Base-by-base conservation (phyloP, 2,888 invertebrate species). In the Drosophila glabriapex region DNA sequence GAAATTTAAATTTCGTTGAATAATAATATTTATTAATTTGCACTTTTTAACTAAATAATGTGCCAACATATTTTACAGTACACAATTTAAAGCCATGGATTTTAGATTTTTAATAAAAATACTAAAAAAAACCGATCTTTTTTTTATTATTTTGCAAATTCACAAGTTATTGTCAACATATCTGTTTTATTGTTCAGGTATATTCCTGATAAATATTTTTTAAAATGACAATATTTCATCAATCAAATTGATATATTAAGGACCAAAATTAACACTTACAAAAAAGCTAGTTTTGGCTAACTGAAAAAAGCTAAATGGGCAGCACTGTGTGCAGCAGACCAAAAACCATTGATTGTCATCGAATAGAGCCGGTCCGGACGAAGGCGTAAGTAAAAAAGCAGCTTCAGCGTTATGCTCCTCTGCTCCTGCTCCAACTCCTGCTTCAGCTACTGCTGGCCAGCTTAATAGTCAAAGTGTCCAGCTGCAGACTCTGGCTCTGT, bases 321-420 rank as follows among this genome's bases (percentile, higher is more conserved):
- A 58, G 4, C 58, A 58, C 41, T 68, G 59, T 89, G 87, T 91
- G 89, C 92, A 92, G 77, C 91, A 91, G 91, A 92, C 92, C 92
- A 91, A 92, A 91, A 92, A 91, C 92, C 92, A 92, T 92, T 92
- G 92, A 92, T 92, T 92, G 92, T 92, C 92, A 92, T 91, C 92
- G 91, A 92, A 92, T 84, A 76, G 76, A 76, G 62, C 67, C 67
- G 65, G 64, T 41, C 39, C 66, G 76, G 55, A 60, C 41, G 75
- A 69, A 78, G 68, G 83, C 72, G 66, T 67, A 82, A 63, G 73
- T 35, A 74, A 80, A 79, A 80, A 80, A 83, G 78, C 81, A 73
- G 84, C 84, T 82, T 83, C 68, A 78, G 79, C 76, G 62, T 25
- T 64, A 56, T 70, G 69, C 73, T 55, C 66, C 46, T 46, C 46